Percentiles rank a stretch among this genome's conserved stretches.
phyloP scores from a whole-genome alignment of 35 echinoderm and acorn worm genomes.

The Lytechinus variegatus region DNA sequence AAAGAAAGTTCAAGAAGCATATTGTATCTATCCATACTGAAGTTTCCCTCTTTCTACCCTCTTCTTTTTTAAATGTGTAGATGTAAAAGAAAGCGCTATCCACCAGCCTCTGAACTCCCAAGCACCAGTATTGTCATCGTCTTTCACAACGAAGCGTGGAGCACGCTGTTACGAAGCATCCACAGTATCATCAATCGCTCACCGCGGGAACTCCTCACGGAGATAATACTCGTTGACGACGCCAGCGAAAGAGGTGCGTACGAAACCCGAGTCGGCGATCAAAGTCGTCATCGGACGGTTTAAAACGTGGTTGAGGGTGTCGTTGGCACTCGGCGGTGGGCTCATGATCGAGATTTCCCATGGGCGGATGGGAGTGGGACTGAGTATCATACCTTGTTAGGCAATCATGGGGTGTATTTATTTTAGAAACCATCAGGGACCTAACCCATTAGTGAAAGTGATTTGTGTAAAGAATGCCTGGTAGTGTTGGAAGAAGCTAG shows the following conservation, averaged over 20 bases:
- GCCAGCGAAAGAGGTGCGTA: slow-evolving; percentile 75
- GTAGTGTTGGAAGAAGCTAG: not conserved
- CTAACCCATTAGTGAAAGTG: not conserved
- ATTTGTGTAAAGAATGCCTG: too few species aligned
- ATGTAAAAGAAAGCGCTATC: slow-evolving; percentile 61
- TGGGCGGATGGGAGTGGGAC: not conserved
- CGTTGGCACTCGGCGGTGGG: not conserved
- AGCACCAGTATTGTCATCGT: slow-evolving; percentile 77
- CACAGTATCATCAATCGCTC: slow-evolving; percentile 88
- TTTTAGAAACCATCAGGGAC: not conserved
- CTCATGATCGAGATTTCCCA: not conserved
- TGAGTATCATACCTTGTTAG: not conserved
- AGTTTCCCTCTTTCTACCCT: not conserved
- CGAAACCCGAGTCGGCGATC: not conserved
- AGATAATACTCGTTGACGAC: slow-evolving; percentile 86
- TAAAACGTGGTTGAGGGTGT: not conserved
- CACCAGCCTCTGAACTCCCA: slow-evolving; percentile 44
- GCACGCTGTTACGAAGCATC: slow-evolving; percentile 64
- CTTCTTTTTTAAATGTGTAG: slow-evolving; percentile 9
- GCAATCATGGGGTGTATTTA: slow-evolving; percentile 10
- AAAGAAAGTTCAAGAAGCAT: too few species aligned
- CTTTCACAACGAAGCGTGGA: slow-evolving; percentile 83
- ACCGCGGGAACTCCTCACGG: slow-evolving; percentile 68
- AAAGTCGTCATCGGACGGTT: not conserved
- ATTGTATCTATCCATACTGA: not conserved